A percentile compares a stretch with the other conserved stretches of the same genome.
Evolutionary conservation across 2,888 invertebrate species (phyloP).

Genomic region (Chromoteleia sp.): DNA sequence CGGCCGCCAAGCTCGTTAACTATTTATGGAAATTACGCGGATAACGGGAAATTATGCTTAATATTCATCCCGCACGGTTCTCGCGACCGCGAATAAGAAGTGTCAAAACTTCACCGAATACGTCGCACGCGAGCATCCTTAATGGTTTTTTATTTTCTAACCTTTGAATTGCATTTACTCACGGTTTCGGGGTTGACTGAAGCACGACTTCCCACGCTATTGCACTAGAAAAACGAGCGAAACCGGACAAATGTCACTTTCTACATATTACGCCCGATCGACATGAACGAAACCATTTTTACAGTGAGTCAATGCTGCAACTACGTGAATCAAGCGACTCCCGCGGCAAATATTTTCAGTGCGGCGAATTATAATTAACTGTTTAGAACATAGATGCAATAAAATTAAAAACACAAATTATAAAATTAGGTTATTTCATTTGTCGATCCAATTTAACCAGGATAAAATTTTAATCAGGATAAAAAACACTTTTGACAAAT

Average conservation of each 20-base stretch:
- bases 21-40: slow-evolving; percentile 40
- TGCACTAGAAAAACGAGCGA: slow-evolving; percentile 31
- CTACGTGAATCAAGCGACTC: slow-evolving; percentile 39
- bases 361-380: too few relatives aligned
- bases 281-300: slow-evolving; percentile 67
- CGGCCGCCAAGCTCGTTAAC: neutral
- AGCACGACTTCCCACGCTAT: slow-evolving; percentile 20
- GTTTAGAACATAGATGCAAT: too few relatives aligned
- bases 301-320: slow-evolving; percentile 51
- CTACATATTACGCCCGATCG: slow-evolving; percentile 68
- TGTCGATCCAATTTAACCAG: too few relatives aligned
- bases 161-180: slow-evolving; percentile 18
- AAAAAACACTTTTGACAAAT: neutral
- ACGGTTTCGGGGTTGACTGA: neutral
- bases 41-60: slow-evolving; percentile 63
- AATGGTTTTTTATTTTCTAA: neutral
- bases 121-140: neutral
- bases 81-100: slow-evolving; percentile 15
- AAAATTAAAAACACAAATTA: too few relatives aligned
- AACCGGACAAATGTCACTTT: slow-evolving; percentile 67
- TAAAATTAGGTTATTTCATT: too few relatives aligned
- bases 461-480: neutral
- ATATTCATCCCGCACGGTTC: slow-evolving; percentile 41
- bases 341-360: slow-evolving; percentile 24
- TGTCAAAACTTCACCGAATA: slow-evolving; percentile 32